These are phyloP conservation scores for Diphyllodes magnificus DNA, from an alignment of 2,113 vertebrate species.

Conservation along the genomic window DNA sequence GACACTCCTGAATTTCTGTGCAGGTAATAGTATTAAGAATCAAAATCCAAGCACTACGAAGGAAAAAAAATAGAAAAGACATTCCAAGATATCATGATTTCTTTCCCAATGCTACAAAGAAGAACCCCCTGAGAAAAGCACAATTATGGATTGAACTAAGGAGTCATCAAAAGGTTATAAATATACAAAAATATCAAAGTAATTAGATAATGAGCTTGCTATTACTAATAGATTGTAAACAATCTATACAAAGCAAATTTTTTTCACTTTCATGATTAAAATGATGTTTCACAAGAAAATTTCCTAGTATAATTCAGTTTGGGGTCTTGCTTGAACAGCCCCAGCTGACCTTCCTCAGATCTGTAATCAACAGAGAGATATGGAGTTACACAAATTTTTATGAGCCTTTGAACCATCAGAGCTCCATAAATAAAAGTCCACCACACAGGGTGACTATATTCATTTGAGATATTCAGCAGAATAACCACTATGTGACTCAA, in stretches of 20 bases:
- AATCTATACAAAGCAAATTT: not conserved
- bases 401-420: not conserved
- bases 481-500: not conserved
- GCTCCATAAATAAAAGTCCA: not conserved
- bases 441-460: not conserved
- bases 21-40: not conserved
- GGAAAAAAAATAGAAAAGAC: not conserved
- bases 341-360: not conserved
- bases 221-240: not conserved
- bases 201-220: not conserved
- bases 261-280: not conserved
- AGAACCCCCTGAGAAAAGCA: not conserved
- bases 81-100: not conserved
- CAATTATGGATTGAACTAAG: not conserved
- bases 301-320: not conserved
- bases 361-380: not conserved
- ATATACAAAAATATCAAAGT: not conserved
- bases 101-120: not conserved
- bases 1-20: not conserved
- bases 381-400: not conserved
- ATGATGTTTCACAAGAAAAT: not conserved
- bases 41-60: not conserved
- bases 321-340: not conserved
- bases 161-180: not conserved
- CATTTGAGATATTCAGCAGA: not conserved